phyloP scores from a whole-genome alignment of 2,888 invertebrate genomes.

The Pristionchus entomophagus region DNA sequence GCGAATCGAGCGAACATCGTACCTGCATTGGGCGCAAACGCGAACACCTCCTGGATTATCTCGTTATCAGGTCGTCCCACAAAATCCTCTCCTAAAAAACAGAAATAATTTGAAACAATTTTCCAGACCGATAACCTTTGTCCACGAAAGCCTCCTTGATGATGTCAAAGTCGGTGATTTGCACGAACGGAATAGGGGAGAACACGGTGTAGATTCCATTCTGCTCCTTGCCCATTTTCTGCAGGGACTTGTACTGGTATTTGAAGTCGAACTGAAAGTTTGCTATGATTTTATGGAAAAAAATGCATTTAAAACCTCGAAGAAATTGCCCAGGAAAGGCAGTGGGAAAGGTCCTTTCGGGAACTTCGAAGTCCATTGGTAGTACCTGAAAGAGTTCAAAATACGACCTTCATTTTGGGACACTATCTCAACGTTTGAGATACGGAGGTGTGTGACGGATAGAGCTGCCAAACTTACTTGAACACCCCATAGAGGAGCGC shows the following conservation, averaged over 20 bases:
- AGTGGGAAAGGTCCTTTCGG: slow-evolving; percentile 14
- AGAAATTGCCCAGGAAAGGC: neutral
- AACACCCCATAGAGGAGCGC: neutral
- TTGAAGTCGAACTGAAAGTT: slow-evolving; percentile 20
- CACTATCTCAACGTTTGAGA: too few relatives aligned
- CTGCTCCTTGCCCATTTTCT: neutral
- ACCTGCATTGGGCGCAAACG: slow-evolving; percentile 27
- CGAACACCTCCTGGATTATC: slow-evolving; percentile 12
- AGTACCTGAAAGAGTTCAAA: neutral
- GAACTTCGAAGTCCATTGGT: neutral
- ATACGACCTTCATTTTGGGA: too few relatives aligned
- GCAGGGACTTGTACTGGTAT: neutral
- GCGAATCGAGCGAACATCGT: neutral
- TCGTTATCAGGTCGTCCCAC: neutral
- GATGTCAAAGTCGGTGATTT: slow-evolving; percentile 1
- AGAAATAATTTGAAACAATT: neutral
- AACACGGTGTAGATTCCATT: neutral
- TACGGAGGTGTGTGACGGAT: too few relatives aligned
- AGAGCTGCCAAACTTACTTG: too few relatives aligned
- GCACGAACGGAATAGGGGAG: slow-evolving; percentile 24
- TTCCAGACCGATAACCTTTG: neutral
- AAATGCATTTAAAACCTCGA: too few relatives aligned
- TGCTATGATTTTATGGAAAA: neutral
- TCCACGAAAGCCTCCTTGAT: slow-evolving; percentile 15
- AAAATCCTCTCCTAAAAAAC: slow-evolving; percentile 18